Base-by-base conservation (phyloP, 2,797 vertebrate genomes). In the Rhabdophis nuchalis region DNA sequence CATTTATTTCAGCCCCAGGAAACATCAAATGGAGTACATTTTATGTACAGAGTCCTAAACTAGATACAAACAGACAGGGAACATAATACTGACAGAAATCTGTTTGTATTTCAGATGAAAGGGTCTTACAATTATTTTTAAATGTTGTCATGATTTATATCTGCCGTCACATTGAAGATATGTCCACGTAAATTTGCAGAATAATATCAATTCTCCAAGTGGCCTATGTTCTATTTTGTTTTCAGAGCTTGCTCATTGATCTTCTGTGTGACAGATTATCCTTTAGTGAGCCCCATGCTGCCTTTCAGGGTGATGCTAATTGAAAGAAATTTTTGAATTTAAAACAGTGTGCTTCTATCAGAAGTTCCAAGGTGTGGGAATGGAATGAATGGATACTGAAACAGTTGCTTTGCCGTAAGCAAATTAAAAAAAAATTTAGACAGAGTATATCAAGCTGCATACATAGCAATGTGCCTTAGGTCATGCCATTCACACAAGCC, bases 201-300 rank as follows among this genome's bases (percentile, higher is more conserved):
- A 93, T 27, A 56, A n/a, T 58, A 85, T 89, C 86, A 93, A 52
- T 85, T 96, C 91, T 96, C 85, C 92, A 9, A 93, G 77, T 86
- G 60, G 96, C 92, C 96, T 93, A 50, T 61, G 5, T 95, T 95
- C 90, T 95, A 93, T 87, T 93, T 90, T 86, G 88, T 92, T 91
- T 94, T 94, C 85, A 94, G 5, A 25, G 89, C 93, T 54, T 96
- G 85, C 91, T 93, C 92, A 94, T 94, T 57, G 29, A 68, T 96
- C 92, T 95, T 86, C 92, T 96, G 94, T 93, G 94, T 95, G 91
- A 95, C 93, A 96, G 95, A 96, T 96, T 96, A 56, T 32, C 52
- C 16, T 87, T 90, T 87, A 61, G 29, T 61, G n/a, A 54, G n/a
- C 18, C n/a, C n/a, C 91, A 13, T 36, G 13, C 27, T 89, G 56